phyloP scores from a whole-genome alignment of 2,113 vertebrate species.

The Xiphophorus maculatus region DNA sequence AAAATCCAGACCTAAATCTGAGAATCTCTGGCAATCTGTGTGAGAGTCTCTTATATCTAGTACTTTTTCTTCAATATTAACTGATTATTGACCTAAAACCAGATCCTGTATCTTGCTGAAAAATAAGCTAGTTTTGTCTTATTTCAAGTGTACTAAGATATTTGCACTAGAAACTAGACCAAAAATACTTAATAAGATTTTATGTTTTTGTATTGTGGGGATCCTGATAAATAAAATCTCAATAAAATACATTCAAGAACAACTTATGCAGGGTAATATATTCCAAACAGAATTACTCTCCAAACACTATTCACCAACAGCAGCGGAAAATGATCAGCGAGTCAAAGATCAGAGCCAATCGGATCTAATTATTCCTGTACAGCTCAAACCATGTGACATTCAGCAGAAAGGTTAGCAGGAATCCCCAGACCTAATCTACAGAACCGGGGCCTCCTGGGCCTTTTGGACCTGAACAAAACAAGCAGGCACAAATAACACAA shows the following conservation, averaged over 20 bases:
- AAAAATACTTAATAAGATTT: no score
- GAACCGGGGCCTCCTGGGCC: conserved; percentile 65
- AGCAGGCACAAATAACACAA: conserved; percentile 12
- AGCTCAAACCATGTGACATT: conserved; percentile 77
- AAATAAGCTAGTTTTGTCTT: no score
- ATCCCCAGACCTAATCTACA: conserved; percentile 67
- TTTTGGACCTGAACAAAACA: conserved; percentile 8
- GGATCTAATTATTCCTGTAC: conserved; percentile 71
- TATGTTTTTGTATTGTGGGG: no score
- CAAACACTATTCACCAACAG: conserved; percentile 77
- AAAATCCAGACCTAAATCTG: no score
- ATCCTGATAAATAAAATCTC: not conserved
- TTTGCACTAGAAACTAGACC: no score
- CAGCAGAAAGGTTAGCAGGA: conserved; percentile 81
- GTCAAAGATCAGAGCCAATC: conserved; percentile 63
- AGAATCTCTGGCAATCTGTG: no score
- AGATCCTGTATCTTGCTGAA: no score
- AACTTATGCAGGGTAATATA: conserved; percentile 1
- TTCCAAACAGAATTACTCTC: conserved; percentile 69
- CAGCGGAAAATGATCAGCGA: conserved; percentile 19
- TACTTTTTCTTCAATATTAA: no score
- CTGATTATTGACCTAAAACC: no score
- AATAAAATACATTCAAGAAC: no score
- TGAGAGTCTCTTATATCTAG: no score
- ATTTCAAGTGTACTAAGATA: no score